Evolutionary conservation across 2,797 vertebrate genomes (phyloP), one percentile per base, ranked within the genome.

Genomic region (Chromis chromis): DNA sequence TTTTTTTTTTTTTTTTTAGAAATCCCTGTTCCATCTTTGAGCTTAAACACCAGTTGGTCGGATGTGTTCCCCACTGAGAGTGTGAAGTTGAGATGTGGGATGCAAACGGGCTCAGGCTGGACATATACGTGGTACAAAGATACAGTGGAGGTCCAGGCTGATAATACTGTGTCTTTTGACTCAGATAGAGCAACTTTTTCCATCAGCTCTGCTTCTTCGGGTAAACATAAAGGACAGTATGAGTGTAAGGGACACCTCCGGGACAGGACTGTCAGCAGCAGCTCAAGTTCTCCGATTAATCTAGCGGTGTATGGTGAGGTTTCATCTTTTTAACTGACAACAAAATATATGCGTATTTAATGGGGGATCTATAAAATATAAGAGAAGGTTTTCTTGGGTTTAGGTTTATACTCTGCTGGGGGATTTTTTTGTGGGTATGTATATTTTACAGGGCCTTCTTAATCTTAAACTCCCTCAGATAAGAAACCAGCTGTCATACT

Each of bases 21-120:
- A 54, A 82, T 86, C 31, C 88, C 89, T 10, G 8, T 61, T 60
- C 85, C 86, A 9, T 33, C 24, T 13, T 21, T 88, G 64, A 56
- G 9, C 5, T 7, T 1, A 10, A 0, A 4, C 6, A 86, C 76
- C 0, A 2, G 1, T 0, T 90, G 91, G 92, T n/a, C 24, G 1
- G 82, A 92, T n/a, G 82, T 92, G 28, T 94, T 93, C 57, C 74
- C 71, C 14, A 31, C 14, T 24, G 91, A 94, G 80, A 70, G 48
- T 6, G 81, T 89, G 42, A 31, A 27, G 27, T 14, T 94, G 33
- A 68, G 14, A 27, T 94, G 93, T 77, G 63, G 6, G 4, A 66
- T 87, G 57, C 0, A 2, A 9, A 14, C 0, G 9, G 2, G n/a
- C 63, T 60, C 74, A 14, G n/a, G 27, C 19, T 93, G 91, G 93